Conservation (phyloP, 2,113 vertebrate genomes). For the Nesogale talazaci region DNA sequence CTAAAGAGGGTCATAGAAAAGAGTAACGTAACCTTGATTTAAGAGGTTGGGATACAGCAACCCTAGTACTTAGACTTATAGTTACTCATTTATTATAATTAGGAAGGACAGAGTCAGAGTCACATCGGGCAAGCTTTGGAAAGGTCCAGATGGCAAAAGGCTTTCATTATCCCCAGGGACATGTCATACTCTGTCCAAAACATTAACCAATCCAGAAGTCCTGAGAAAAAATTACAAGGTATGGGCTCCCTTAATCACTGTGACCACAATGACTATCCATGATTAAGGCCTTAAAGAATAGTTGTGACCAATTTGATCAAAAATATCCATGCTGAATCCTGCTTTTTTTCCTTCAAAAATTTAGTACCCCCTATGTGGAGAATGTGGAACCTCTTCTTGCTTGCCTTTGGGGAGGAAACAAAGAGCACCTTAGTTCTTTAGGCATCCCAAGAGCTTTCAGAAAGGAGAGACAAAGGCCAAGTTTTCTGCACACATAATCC, state of each 20-base stretch:
- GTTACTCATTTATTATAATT: background rate
- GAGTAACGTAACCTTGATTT: background rate
- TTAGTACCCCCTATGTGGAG: background rate
- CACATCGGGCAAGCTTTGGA: background rate
- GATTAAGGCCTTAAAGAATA: background rate
- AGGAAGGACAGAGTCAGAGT: background rate
- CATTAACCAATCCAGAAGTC: background rate
- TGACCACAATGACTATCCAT: background rate
- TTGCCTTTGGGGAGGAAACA: background rate
- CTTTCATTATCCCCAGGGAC: background rate
- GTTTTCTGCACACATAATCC: background rate
- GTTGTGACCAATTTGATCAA: background rate
- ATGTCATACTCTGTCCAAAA: background rate
- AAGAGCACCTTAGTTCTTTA: background rate
- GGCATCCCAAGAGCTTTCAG: background rate
- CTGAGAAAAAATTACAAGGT: background rate
- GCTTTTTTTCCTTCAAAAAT: background rate
- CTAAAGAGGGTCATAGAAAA: background rate
- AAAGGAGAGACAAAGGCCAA: background rate
- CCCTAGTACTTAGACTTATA: background rate
- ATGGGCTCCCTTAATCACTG: background rate
- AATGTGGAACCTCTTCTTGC: background rate
- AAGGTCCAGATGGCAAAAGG: background rate
- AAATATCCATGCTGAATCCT: background rate
- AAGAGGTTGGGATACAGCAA: background rate